phyloP scores from a whole-genome alignment of 2,888 invertebrate species.

The Spisula subtruncata region DNA sequence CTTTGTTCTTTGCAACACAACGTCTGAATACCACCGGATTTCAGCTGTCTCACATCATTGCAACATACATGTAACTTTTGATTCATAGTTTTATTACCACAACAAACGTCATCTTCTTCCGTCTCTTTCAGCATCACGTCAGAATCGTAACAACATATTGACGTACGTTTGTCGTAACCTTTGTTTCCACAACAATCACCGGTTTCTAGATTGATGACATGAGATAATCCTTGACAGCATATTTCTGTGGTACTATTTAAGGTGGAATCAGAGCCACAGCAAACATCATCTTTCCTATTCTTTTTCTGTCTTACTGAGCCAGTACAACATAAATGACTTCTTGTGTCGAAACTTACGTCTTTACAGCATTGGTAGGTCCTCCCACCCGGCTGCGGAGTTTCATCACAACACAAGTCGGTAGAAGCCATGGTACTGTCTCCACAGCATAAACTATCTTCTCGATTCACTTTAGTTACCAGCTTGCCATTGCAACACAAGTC shows the following conservation, averaged over 20 bases:
- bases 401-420: constrained; percentile 41
- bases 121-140: constrained; percentile 35
- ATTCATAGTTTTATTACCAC: constrained; percentile 53
- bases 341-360: constrained; percentile 40
- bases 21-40: constrained; percentile 42
- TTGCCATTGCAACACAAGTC: constrained; percentile 58
- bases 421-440: constrained; percentile 42
- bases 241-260: constrained; percentile 44
- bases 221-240: constrained; percentile 55
- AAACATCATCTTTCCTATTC: constrained; percentile 48
- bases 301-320: constrained; percentile 39
- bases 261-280: constrained; percentile 55
- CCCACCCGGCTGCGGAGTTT: constrained; percentile 40
- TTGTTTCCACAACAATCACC: constrained; percentile 33
- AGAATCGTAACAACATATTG: constrained; percentile 51
- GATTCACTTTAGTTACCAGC: constrained; percentile 40
- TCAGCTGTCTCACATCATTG: constrained; percentile 48
- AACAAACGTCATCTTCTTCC: constrained; percentile 48
- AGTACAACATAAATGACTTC: constrained; percentile 53
- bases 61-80: constrained; percentile 51
- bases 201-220: background rate
- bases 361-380: constrained; percentile 52
- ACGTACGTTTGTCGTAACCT: constrained; percentile 43
- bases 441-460: constrained; percentile 43
- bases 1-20: constrained; percentile 51